Evolutionary conservation across 2,113 vertebrate genomes (phyloP).

Genomic region (Marcusenius ussheri): DNA sequence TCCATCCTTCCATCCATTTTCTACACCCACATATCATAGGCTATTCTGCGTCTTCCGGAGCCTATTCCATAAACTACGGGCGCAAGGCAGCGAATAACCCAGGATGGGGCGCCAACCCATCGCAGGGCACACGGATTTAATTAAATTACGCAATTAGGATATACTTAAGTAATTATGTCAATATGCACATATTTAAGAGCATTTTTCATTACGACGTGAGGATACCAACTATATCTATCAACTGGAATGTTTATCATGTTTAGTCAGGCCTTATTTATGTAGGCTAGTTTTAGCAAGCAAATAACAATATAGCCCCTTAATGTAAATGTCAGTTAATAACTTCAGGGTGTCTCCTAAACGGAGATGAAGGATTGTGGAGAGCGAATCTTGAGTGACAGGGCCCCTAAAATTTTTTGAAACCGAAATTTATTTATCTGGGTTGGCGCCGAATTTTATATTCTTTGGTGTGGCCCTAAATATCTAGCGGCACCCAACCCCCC

Average conservation of each 20-base stretch:
- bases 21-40: background rate
- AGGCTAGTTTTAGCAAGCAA: background rate
- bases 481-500: background rate
- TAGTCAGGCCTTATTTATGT: background rate
- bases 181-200: background rate
- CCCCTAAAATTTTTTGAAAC: background rate
- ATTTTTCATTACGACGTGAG: background rate
- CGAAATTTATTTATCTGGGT: background rate
- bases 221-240: background rate
- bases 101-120: background rate
- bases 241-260: background rate
- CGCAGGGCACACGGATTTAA: background rate
- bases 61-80: background rate
- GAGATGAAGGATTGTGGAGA: background rate
- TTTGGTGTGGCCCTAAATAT: background rate
- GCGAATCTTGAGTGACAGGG: background rate
- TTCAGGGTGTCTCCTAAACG: background rate
- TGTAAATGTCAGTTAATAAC: background rate
- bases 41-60: background rate
- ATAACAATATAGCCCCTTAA: background rate
- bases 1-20: background rate
- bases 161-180: background rate
- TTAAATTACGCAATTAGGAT: background rate
- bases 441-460: background rate
- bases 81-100: background rate